Base-by-base conservation (phyloP, 2,888 invertebrate genomes). In the Argyra leucocephala region DNA sequence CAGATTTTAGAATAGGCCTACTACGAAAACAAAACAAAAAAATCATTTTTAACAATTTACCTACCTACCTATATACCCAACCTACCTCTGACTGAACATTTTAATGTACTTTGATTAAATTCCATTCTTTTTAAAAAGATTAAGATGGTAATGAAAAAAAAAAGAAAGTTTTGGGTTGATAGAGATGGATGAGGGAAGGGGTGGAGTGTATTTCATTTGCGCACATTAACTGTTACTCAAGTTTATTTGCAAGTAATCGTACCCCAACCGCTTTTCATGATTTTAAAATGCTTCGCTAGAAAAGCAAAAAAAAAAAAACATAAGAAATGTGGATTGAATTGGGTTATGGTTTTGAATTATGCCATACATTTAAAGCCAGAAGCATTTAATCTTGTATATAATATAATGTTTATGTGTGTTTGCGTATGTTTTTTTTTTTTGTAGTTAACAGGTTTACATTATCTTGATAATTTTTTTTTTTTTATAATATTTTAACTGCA, bases 311-410 rank as follows among this genome's bases (percentile, higher is more conserved):
- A 6, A 3, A 37, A 6, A 9, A 48, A 15, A 48, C 4, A 48
- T 2, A 48, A 15, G 48, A 48, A 48, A 18, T 3, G 9, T 48
- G 18, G 18, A 48, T 48, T 31, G 10, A 31, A 31, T 48, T 48
- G 5, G 48, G 3, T 48, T 48, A 5, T 3, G 18, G 15, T 48
- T 48, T 48, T 2, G 15, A 48, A 18, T 48, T 48, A 48, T 48
- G 9, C 18, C n/a, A 48, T 5, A 18, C 15, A 48, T 48, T 48
- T 48, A 18, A 48, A 48, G 6, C 9, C 12, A 48, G 18, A 48
- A 48, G 18, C 48, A 48, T 48, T 48, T 48, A 48, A 48, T 48
- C n/a, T n/a, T n/a, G n/a, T n/a, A n/a, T n/a, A n/a, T n/a, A n/a
- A n/a, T n/a, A n/a, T n/a, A n/a, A n/a, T n/a, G n/a, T n/a, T 48